Conservation (phyloP, 2,888 invertebrate genomes). For the Polyploca ridens region DNA sequence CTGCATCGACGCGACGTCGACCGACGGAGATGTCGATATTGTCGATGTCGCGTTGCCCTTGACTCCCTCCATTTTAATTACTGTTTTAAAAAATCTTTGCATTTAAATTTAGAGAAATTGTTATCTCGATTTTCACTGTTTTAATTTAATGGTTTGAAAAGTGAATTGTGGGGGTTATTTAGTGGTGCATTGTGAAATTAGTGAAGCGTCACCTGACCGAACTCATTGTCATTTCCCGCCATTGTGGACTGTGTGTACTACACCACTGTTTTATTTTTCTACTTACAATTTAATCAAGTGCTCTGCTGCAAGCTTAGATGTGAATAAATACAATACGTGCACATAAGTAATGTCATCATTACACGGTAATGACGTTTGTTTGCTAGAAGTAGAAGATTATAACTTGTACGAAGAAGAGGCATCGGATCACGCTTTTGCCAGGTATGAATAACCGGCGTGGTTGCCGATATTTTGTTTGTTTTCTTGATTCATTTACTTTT, state of each 20-base stretch:
- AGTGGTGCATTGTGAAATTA: slow-evolving; percentile 55
- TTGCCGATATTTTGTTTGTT: slow-evolving; percentile 45
- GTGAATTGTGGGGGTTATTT: slow-evolving; percentile 44
- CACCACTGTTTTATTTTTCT: slow-evolving; percentile 47
- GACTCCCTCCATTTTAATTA: slow-evolving; percentile 71
- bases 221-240: slow-evolving; percentile 85
- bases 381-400: slow-evolving; percentile 83
- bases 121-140: slow-evolving; percentile 35
- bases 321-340: slow-evolving; percentile 57
- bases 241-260: slow-evolving; percentile 77
- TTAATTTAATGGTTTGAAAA: slow-evolving; percentile 44
- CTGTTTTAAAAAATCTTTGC: slow-evolving; percentile 65
- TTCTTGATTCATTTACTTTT: slow-evolving; percentile 17
- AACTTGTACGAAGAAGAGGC: slow-evolving; percentile 83
- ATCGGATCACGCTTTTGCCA: slow-evolving; percentile 82
- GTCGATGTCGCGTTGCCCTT: slow-evolving; percentile 79
- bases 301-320: slow-evolving; percentile 53
- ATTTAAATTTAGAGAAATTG: slow-evolving; percentile 42
- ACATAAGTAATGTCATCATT: slow-evolving; percentile 77
- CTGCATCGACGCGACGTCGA: background rate
- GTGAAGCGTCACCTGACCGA: slow-evolving; percentile 83
- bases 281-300: slow-evolving; percentile 25
- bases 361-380: slow-evolving; percentile 83
- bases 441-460: slow-evolving; percentile 83
- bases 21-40: slow-evolving; percentile 26